These are phyloP conservation scores for Pristionchus entomophagus DNA, from an alignment of 2,888 invertebrate genomes.

Conservation along the genomic window DNA sequence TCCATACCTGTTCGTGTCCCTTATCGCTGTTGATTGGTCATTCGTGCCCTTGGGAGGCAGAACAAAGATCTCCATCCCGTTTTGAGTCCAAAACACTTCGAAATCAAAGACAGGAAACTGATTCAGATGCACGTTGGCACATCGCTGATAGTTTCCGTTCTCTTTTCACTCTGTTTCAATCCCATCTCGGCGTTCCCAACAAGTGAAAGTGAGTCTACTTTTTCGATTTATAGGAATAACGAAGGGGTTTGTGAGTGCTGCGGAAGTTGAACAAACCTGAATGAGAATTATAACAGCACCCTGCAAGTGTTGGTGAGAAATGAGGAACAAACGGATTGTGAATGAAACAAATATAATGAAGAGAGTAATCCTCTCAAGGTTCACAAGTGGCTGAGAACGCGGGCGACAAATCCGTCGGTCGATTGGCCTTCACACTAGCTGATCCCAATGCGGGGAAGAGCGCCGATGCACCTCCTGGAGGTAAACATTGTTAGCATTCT, in stretches of 20 bases:
- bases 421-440: conserved; percentile 40
- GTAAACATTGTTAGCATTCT: too few relatives aligned
- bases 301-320: too few relatives aligned
- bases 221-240: not conserved
- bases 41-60: not conserved
- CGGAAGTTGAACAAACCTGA: too few relatives aligned
- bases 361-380: not conserved
- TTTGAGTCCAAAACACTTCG: too few relatives aligned
- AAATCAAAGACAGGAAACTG: too few relatives aligned
- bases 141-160: not conserved
- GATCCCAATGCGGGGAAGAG: conserved; percentile 4
- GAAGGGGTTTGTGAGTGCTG: too few relatives aligned
- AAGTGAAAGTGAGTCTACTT: conserved; percentile 1
- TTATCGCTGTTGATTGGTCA: not conserved
- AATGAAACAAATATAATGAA: not conserved
- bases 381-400: not conserved
- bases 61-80: not conserved
- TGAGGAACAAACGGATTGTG: not conserved
- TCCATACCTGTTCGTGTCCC: not conserved
- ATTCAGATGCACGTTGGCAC: conserved; percentile 33
- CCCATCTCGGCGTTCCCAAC: not conserved
- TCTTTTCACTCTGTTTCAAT: not conserved
- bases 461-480: not conserved
- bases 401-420: conserved; percentile 3
- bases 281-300: too few relatives aligned